Evolutionary conservation across 2,797 vertebrate genomes (phyloP).

Genomic region (Phataginus tricuspis): DNA sequence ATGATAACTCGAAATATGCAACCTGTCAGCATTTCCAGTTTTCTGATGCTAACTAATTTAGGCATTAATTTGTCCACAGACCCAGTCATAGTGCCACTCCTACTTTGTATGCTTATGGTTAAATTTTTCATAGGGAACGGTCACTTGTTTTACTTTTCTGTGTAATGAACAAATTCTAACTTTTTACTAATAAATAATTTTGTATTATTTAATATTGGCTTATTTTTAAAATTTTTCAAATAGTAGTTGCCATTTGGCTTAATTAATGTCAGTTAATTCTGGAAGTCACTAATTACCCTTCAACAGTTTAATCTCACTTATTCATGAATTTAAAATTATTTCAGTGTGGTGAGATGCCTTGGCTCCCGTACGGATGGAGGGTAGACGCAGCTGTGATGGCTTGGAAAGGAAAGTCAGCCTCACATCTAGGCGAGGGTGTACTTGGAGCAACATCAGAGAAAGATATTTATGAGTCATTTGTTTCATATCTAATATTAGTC

Average conservation of each 20-base stretch:
- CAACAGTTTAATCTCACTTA: background rate
- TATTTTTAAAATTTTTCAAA: background rate
- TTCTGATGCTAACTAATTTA: background rate
- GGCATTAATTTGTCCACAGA: background rate
- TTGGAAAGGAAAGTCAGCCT: background rate
- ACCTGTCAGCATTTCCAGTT: background rate
- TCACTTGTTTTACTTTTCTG: conserved; percentile 26
- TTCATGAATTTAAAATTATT: background rate
- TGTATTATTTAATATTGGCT: conserved; percentile 50
- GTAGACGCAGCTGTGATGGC: background rate
- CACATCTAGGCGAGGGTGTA: background rate
- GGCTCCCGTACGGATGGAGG: background rate
- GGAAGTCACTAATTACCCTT: background rate
- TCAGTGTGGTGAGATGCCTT: background rate
- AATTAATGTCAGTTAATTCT: background rate
- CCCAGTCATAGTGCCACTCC: background rate
- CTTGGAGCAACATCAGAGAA: conserved; percentile 20
- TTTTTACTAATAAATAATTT: conserved; percentile 79
- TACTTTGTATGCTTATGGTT: background rate
- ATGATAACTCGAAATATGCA: background rate
- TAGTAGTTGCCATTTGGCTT: background rate
- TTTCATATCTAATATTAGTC: background rate
- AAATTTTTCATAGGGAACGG: conserved; percentile 29
- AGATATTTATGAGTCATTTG: background rate
- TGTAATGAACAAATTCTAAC: conserved; percentile 54